Base-by-base conservation (phyloP, 2,113 vertebrate species). In the Sterrhoptilus dennistouni region DNA sequence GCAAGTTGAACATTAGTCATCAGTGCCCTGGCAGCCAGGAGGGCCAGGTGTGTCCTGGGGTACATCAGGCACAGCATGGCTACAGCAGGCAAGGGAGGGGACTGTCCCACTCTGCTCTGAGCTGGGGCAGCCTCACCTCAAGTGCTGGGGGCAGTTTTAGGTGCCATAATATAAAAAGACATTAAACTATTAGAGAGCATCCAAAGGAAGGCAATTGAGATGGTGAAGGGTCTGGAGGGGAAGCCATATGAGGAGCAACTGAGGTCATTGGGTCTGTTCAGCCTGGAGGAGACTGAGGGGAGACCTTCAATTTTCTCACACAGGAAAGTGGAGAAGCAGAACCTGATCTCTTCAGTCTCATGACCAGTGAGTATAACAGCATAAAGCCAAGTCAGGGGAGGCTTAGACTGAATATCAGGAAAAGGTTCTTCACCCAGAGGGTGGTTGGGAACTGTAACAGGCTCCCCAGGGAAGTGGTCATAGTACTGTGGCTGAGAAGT, bases 31-130 rank as follows among this genome's bases (percentile, higher is more conserved):
- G 27, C 44, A 89, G 52, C 23, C 44, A 74, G 33, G 27, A 74
- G 33, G 8, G 13, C 28, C 45, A 68, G 1, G 5, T 1, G 0
- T 33, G 14, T 27, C 44, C 33, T 45, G 33, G 6, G 38, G 36
- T 0, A 3, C 19, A 53, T 21, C 33, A 38, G 53, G 20, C 13
- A 45, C 28, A 75, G 28, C 52, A 66, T 12, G 0, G 0, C 13
- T n/a, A n/a, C 49, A 81, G 60, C 0, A 0, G 60, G 24, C 5
- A 7, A 53, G 22, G 13, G 13, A 45, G 11, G 15, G 23, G 36
- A 66, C n/a, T 52, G 38, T 75, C 63, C 63, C 0, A 0, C 22
- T 69, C 45, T 53, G 38, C 14, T 53, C 38, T 60, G 44, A 2
- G 2, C 54, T 53, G 38, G 18, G 5, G 8, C 2, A 0, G 38